Evolutionary conservation across 2,888 invertebrate genomes (phyloP).

Genomic region (Tethea ocularis): DNA sequence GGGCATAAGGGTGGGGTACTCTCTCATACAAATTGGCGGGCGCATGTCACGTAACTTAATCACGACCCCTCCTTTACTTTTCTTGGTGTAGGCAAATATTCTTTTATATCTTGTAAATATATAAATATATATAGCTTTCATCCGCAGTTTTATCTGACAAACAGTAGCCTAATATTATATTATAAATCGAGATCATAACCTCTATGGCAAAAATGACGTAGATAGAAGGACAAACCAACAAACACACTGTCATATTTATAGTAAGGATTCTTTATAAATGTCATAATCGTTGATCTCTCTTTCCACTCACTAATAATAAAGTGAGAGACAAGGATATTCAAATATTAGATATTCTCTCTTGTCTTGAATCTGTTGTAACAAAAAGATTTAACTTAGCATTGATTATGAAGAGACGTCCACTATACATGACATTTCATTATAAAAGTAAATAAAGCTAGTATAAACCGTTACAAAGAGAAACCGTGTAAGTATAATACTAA

Average conservation of each 20-base stretch:
- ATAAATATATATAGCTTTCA: too few relatives aligned
- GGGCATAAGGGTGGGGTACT: conserved; percentile 39
- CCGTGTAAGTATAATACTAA: conserved; percentile 4
- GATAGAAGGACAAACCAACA: too few relatives aligned
- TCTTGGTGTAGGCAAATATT: conserved; percentile 42
- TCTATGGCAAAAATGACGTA: too few relatives aligned
- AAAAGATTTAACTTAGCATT: background rate
- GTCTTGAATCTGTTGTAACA: background rate
- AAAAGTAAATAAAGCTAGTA: conserved; percentile 16
- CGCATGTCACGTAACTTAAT: conserved; percentile 80
- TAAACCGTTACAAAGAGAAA: conserved; percentile 37
- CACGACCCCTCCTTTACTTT: conserved; percentile 56
- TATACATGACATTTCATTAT: background rate
- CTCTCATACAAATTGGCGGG: conserved; percentile 75
- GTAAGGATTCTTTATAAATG: too few relatives aligned
- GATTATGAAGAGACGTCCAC: background rate
- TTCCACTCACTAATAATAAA: too few relatives aligned
- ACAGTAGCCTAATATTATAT: too few relatives aligned
- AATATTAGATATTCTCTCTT: background rate
- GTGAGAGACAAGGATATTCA: background rate
- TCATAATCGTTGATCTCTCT: too few relatives aligned
- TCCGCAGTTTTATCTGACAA: too few relatives aligned
- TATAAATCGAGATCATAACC: too few relatives aligned
- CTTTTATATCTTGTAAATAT: conserved; percentile 28
- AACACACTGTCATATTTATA: too few relatives aligned